Evolutionary conservation across 2,888 invertebrate species (phyloP).

Genomic region (Hemicrepidius hirtus): DNA sequence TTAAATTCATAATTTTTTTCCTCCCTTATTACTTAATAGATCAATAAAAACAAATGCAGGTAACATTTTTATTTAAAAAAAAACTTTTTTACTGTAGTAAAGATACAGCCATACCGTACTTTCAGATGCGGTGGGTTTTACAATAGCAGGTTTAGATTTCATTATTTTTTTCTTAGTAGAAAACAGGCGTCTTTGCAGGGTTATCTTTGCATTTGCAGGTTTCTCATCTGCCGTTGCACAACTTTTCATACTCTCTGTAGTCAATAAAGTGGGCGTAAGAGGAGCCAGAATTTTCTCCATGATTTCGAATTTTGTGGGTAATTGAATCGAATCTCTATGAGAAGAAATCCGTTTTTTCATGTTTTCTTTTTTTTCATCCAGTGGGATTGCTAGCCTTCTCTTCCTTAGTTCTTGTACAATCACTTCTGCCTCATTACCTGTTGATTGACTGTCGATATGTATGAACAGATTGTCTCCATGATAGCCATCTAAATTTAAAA

Average conservation of each 20-base stretch:
- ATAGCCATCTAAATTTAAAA: neutral
- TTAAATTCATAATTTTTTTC: neutral
- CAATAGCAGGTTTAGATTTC: slow-evolving; percentile 1
- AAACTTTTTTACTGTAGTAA: slow-evolving; percentile 17
- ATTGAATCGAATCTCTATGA: slow-evolving; percentile 8
- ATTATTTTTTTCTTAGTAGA: slow-evolving; percentile 9
- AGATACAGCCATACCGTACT: slow-evolving; percentile 16
- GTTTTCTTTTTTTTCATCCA: slow-evolving; percentile 14
- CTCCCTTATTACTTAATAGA: neutral
- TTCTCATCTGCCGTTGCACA: slow-evolving; percentile 11
- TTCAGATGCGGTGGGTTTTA: slow-evolving; percentile 10
- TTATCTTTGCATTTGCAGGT: slow-evolving; percentile 15
- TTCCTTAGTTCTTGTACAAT: slow-evolving; percentile 13
- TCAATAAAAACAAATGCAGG: neutral
- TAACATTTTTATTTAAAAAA: neutral
- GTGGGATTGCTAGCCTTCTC: slow-evolving; percentile 12
- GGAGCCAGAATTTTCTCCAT: slow-evolving; percentile 14
- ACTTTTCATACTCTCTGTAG: slow-evolving; percentile 17
- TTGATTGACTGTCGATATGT: slow-evolving; percentile 15
- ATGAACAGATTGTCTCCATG: slow-evolving; percentile 4
- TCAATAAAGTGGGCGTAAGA: slow-evolving; percentile 6
- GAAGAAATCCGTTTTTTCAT: slow-evolving; percentile 5
- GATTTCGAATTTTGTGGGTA: slow-evolving; percentile 16
- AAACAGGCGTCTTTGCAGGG: slow-evolving; percentile 9
- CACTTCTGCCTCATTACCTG: slow-evolving; percentile 9